Base-by-base conservation (phyloP, 2,888 invertebrate genomes). In the Noctua janthina region DNA sequence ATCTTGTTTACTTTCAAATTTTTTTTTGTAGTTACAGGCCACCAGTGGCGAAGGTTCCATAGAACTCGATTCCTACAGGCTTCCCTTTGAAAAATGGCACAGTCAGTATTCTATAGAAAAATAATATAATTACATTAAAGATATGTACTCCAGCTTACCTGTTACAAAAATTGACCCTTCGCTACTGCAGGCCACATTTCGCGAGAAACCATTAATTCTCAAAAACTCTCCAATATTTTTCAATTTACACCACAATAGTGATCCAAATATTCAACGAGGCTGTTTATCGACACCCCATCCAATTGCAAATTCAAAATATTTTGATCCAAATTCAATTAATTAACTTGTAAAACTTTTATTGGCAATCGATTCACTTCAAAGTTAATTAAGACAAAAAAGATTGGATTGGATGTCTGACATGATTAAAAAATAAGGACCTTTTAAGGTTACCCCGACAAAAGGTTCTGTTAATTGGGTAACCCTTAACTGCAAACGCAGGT, bases 341-440 rank as follows among this genome's bases (percentile, higher is more conserved):
- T 78, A 39, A 0, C 10, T 15, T n/a, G 39, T 54, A 20, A 54
- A 68, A 54, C 29, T 59, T 74, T 56, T 74, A 77, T 66, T 49
- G 79, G 54, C 71, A n/a, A 69, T 86, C 87, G 43, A 66, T 10
- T 10, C 10, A 46, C 46, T 46, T 10, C 46, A 10, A 46, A 46
- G 10, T 87, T 83, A 87, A 85, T 87, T 75, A 75, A 83, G 43
- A 51, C 79, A 62, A 54, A 59, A 85, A 76, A 66, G 46, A 51
- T 29, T 46, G 5, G 68, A 51, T 29, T 46, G 4, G 66, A 35
- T 76, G 71, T 69, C 69, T 66, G 71, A 56, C 13, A 20, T 39
- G 59, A 66, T 73, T 72, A 13, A 66, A 83, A 78, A 69, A 66
- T 54, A 67, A 39, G 35, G 29, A 46, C 17, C 29, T 35, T 54